phyloP scores from a whole-genome alignment of 2,888 invertebrate genomes.

The Arge pagana region DNA sequence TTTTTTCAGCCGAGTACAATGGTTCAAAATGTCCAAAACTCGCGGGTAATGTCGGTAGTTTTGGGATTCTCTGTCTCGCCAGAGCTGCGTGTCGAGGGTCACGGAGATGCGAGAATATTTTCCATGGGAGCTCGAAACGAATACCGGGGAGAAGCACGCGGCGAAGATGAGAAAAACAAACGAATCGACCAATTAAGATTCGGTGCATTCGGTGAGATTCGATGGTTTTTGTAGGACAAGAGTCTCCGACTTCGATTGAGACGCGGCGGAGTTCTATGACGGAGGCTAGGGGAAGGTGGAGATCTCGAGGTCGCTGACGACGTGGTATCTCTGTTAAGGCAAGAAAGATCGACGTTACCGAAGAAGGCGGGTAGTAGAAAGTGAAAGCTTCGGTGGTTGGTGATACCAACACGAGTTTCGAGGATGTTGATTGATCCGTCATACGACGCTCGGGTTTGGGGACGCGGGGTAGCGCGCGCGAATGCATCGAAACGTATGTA shows the following conservation, averaged over 20 bases:
- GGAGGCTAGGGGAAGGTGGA: neutral
- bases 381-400: neutral
- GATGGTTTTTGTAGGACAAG: neutral
- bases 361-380: neutral
- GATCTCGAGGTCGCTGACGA: conserved; percentile 5
- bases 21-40: too few relatives aligned
- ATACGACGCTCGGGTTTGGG: conserved; percentile 30
- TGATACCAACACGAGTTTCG: conserved; percentile 6
- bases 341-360: conserved; percentile 2
- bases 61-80: too few relatives aligned
- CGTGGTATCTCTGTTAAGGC: conserved; percentile 10
- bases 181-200: conserved; percentile 50
- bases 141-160: neutral
- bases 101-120: neutral
- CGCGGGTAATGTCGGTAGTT: too few relatives aligned
- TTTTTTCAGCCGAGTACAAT: too few relatives aligned
- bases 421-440: conserved; percentile 39
- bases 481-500: too few relatives aligned
- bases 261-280: conserved; percentile 38
- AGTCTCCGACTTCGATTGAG: conserved; percentile 42
- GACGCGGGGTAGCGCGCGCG: conserved; percentile 17
- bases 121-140: conserved; percentile 9
- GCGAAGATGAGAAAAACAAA: neutral
- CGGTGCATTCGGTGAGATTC: conserved; percentile 45
- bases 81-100: too few relatives aligned